Evolutionary conservation across 2,888 invertebrate genomes (phyloP).

Genomic region (Petrolisthes manimaculis): DNA sequence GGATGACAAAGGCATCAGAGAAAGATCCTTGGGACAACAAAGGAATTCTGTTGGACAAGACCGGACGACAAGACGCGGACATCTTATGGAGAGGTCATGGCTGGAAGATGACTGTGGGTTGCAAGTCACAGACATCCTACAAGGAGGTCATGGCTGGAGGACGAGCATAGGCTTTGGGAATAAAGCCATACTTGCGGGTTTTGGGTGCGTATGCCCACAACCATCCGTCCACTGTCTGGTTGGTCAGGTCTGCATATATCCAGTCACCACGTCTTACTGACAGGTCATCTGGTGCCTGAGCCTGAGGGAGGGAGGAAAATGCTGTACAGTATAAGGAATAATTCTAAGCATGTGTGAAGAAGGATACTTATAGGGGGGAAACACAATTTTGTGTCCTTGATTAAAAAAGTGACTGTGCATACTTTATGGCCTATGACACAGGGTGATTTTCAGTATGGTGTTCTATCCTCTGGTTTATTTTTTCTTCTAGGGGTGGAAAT

Average conservation of each 20-base stretch:
- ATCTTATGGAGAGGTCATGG: neutral
- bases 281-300: slow-evolving; percentile 92
- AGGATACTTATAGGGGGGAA: too few species aligned
- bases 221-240: slow-evolving; percentile 96
- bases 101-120: neutral
- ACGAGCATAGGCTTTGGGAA: slow-evolving; percentile 92
- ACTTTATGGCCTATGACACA: too few species aligned
- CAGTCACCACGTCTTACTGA: slow-evolving; percentile 92
- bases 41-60: too few species aligned
- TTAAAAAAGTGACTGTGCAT: too few species aligned
- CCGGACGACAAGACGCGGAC: too few species aligned
- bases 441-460: too few species aligned
- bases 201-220: slow-evolving; percentile 87
- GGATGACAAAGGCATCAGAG: too few species aligned
- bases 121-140: slow-evolving; percentile 68
- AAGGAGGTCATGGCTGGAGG: slow-evolving; percentile 92
- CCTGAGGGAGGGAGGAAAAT: slow-evolving; percentile 71
- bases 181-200: slow-evolving; percentile 92
- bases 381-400: too few species aligned
- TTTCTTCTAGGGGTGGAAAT: too few species aligned
- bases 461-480: too few species aligned
- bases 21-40: too few species aligned
- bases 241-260: slow-evolving; percentile 93
- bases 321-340: neutral
- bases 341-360: neutral